Evolutionary conservation across 1,140 invertebrate genomes (phyloP).

Genomic region (Brachionus plicatilis): DNA sequence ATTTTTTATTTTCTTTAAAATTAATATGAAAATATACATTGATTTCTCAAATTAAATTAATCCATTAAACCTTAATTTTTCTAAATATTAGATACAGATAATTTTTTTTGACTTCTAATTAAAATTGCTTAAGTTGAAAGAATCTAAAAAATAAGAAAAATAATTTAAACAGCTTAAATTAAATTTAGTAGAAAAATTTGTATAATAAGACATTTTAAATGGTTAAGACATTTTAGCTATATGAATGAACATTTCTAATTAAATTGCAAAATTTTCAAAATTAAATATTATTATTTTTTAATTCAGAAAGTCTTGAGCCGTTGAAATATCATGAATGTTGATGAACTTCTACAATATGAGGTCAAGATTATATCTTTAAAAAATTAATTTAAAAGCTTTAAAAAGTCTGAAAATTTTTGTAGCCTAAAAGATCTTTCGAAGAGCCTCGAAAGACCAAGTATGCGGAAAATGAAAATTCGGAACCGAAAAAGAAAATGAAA

Average conservation of each 20-base stretch:
- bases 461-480: background rate
- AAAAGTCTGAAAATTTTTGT: background rate
- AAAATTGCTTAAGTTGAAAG: too few relatives aligned
- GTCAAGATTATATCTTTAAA: background rate
- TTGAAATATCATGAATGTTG: constrained; percentile 35
- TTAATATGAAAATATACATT: too few relatives aligned
- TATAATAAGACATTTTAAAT: background rate
- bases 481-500: constrained; percentile 12
- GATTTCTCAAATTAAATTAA: too few relatives aligned
- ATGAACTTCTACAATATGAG: constrained; percentile 21
- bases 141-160: too few relatives aligned
- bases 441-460: background rate
- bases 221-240: background rate
- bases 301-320: background rate
- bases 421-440: background rate
- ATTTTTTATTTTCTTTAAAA: too few relatives aligned
- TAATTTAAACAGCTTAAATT: too few relatives aligned
- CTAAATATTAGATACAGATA: too few relatives aligned
- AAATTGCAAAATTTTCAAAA: background rate
- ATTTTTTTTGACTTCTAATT: too few relatives aligned
- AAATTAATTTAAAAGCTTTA: background rate
- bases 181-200: background rate
- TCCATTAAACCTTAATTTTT: too few relatives aligned
- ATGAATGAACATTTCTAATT: background rate
- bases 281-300: background rate